Percentiles rank a stretch among this genome's conserved stretches.
Conservation (phyloP, 37 sponge, comb jelly and placozoan genomes). For the Geodia barretti region DNA sequence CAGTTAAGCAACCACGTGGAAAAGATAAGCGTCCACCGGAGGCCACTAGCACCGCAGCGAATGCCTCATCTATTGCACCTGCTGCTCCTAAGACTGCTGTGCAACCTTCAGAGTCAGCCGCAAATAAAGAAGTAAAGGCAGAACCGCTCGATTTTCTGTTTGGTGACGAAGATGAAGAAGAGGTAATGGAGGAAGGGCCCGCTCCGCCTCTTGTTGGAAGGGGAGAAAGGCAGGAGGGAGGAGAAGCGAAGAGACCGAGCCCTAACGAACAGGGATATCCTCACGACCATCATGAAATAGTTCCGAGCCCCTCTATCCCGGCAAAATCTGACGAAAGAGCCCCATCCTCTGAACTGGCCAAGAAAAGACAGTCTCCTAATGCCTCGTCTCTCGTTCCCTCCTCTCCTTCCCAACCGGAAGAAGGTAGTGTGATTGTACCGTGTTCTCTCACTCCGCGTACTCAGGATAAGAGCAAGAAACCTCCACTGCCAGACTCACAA, state of each 20-base stretch:
- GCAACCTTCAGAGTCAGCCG: neutral
- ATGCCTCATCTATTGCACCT: neutral
- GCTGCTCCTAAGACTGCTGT: neutral
- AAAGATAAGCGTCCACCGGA: too few relatives aligned
- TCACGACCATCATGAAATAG: neutral
- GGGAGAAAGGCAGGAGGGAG: neutral
- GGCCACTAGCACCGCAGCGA: too few relatives aligned
- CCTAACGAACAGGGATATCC: neutral
- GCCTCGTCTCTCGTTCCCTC: too few relatives aligned
- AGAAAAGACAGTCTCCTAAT: too few relatives aligned
- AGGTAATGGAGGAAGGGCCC: neutral
- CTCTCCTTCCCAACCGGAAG: too few relatives aligned
- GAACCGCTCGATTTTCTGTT: neutral
- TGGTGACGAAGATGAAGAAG: neutral
- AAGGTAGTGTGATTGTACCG: constrained; percentile 31
- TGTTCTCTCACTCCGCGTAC: constrained; percentile 27
- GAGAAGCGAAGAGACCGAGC: neutral
- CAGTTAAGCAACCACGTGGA: too few relatives aligned
- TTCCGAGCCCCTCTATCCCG: neutral
- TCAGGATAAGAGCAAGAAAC: neutral
- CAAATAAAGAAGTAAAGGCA: too few relatives aligned
- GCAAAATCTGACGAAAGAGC: neutral
- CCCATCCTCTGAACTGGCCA: too few relatives aligned
- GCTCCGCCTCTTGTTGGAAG: neutral
- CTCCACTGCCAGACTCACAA: neutral